These are phyloP conservation scores for Phalanger gymnotis DNA, from an alignment of 2,797 vertebrate genomes.

Conservation along the genomic window DNA sequence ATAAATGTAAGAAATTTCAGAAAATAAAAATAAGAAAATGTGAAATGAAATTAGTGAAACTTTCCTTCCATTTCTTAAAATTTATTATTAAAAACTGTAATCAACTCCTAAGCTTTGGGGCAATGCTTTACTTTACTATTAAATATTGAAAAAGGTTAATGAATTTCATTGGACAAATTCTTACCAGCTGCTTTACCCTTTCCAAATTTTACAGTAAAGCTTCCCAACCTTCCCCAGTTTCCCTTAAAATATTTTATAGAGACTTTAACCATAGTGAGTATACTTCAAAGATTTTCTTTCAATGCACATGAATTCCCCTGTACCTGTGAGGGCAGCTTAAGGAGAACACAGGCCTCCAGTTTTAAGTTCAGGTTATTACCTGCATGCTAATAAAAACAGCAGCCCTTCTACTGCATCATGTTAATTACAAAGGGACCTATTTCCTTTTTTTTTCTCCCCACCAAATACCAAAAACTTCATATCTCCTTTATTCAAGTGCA, in stretches of 20 bases:
- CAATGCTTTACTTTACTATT: slow-evolving; percentile 47
- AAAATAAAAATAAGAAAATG: slow-evolving; percentile 38
- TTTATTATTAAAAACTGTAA: slow-evolving; percentile 46
- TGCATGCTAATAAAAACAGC: neutral
- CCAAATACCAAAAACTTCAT: neutral
- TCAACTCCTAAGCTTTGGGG: slow-evolving; percentile 49
- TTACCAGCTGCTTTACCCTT: neutral
- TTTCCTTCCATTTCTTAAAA: slow-evolving; percentile 34
- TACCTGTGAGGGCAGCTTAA: neutral
- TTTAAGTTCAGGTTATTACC: neutral
- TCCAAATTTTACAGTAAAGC: slow-evolving; percentile 32
- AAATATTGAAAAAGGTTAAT: slow-evolving; percentile 10
- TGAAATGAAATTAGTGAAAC: slow-evolving; percentile 30
- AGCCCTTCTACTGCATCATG: neutral
- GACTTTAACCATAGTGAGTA: slow-evolving; percentile 22
- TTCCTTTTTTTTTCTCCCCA: neutral
- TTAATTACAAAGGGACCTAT: slow-evolving; percentile 18
- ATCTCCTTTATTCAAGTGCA: slow-evolving; percentile 29
- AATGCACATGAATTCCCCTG: neutral
- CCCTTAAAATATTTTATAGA: slow-evolving; percentile 38
- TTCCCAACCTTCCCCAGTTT: neutral
- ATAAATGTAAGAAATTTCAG: slow-evolving; percentile 43
- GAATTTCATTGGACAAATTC: slow-evolving; percentile 56
- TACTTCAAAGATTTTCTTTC: slow-evolving; percentile 55
- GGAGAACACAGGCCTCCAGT: neutral